Evolutionary conservation across 2,888 invertebrate genomes (phyloP).

Genomic region (Netelia fuscicornis): DNA sequence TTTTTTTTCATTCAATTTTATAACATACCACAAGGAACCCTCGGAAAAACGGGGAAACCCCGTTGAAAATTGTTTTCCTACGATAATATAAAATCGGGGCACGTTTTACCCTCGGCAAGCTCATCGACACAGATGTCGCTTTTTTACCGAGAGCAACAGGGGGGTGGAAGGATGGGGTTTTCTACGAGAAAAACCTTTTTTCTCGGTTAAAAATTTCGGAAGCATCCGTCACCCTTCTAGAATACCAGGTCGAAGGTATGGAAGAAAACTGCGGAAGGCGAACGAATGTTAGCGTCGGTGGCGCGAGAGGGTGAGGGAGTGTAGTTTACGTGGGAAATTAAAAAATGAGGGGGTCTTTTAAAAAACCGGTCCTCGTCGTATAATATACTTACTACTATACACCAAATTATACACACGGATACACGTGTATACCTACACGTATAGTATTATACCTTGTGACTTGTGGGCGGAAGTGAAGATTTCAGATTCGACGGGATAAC

Average conservation of each 20-base stretch:
- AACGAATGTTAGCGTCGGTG: constrained; percentile 47
- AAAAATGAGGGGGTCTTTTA: constrained; percentile 63
- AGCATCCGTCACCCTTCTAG: constrained; percentile 52
- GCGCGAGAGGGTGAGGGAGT: background rate
- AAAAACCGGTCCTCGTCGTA: constrained; percentile 52
- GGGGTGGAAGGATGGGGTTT: too few species aligned
- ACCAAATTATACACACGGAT: background rate
- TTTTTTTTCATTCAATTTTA: constrained; percentile 13
- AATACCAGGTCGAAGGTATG: constrained; percentile 27
- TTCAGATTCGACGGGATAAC: constrained; percentile 75
- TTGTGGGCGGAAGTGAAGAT: constrained; percentile 78
- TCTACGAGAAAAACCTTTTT: constrained; percentile 48
- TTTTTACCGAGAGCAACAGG: constrained; percentile 35
- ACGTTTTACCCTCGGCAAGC: constrained; percentile 38
- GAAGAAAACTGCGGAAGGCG: constrained; percentile 58
- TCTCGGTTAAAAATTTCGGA: constrained; percentile 53
- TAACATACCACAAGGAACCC: constrained; percentile 29
- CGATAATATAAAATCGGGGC: constrained; percentile 54
- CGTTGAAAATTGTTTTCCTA: constrained; percentile 62
- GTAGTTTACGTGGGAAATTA: constrained; percentile 66
- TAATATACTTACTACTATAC: constrained; percentile 34
- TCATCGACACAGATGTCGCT: constrained; percentile 62
- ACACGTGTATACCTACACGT: constrained; percentile 1
- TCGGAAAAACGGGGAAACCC: constrained; percentile 47
- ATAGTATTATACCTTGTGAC: constrained; percentile 55